Evolutionary conservation across 2,888 invertebrate species (phyloP).

Genomic region (Invenusta paracnida): DNA sequence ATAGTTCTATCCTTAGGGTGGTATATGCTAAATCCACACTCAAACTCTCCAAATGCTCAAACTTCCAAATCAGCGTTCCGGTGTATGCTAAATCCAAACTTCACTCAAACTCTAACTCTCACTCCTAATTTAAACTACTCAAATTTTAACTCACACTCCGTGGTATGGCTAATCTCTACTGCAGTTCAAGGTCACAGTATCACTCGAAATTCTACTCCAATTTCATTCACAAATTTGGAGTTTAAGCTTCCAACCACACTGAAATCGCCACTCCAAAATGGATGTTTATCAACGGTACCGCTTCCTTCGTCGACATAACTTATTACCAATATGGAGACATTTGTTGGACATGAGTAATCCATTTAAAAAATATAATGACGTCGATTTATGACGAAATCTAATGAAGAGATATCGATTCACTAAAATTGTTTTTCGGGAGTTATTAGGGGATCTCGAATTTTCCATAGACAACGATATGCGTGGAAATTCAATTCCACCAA

Average conservation of each 20-base stretch:
- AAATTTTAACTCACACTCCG: not conserved
- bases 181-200: slow-evolving; percentile 20
- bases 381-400: too few relatives aligned
- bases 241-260: not conserved
- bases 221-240: not conserved
- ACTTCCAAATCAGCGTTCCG: too few relatives aligned
- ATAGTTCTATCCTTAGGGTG: too few relatives aligned
- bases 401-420: not conserved
- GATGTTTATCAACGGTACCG: not conserved
- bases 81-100: not conserved
- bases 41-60: too few relatives aligned
- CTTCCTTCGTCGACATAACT: not conserved
- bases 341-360: not conserved
- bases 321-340: not conserved
- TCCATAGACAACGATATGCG: not conserved
- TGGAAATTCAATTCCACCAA: not conserved
- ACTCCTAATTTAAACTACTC: not conserved
- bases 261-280: not conserved
- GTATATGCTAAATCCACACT: too few relatives aligned
- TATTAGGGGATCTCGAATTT: not conserved
- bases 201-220: not conserved
- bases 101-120: not conserved
- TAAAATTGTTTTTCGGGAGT: not conserved
- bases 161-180: not conserved
- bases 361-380: not conserved